Conservation (phyloP, 1,140 invertebrate genomes). For the Onthophagus taurus region DNA sequence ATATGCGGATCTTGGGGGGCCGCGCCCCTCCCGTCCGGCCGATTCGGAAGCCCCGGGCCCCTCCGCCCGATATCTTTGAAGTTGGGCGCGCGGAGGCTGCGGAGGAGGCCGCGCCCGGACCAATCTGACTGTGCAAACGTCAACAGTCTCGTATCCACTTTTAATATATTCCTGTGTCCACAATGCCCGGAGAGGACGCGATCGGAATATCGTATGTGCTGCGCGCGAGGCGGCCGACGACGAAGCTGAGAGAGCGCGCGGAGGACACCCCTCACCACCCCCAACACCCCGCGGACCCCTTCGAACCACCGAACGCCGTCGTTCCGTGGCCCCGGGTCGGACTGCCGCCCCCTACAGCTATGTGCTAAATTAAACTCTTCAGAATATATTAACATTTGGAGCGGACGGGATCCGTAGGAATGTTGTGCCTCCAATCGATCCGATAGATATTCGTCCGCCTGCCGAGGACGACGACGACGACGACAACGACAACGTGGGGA, state of each 20-base stretch:
- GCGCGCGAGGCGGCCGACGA: constrained; percentile 11
- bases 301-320: constrained; percentile 14
- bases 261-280: neutral
- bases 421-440: constrained; percentile 15
- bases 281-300: constrained; percentile 15
- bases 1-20: too few relatives aligned
- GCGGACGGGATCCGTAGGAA: constrained; percentile 20
- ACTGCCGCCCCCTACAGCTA: constrained; percentile 28
- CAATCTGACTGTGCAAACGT: constrained; percentile 31
- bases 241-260: constrained; percentile 5
- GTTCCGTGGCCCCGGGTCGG: constrained; percentile 6
- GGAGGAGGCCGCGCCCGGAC: constrained; percentile 12
- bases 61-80: neutral
- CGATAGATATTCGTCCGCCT: constrained; percentile 15
- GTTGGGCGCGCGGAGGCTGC: constrained; percentile 1
- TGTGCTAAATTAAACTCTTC: constrained; percentile 38
- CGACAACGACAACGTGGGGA: too few relatives aligned
- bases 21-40: neutral
- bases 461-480: too few relatives aligned
- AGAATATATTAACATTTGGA: constrained; percentile 38
- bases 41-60: neutral
- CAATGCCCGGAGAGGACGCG: constrained; percentile 32
- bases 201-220: constrained; percentile 35
- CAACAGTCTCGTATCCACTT: constrained; percentile 36
- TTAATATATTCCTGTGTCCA: constrained; percentile 38